phyloP scores from a whole-genome alignment of 2,113 vertebrate genomes.

The Cygnus atratus region DNA sequence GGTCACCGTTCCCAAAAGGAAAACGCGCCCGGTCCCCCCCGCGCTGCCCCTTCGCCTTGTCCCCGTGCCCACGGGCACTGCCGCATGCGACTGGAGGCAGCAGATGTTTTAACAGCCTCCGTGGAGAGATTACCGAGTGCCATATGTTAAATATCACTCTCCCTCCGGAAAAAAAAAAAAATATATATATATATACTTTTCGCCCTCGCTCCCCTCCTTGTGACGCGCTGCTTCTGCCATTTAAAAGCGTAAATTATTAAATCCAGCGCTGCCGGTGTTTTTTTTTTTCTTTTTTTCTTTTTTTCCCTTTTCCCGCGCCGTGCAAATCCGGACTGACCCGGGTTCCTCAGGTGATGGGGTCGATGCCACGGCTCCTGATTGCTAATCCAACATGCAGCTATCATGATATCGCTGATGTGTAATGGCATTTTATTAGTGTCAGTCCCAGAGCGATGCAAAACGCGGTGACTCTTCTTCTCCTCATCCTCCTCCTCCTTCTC shows the following conservation, averaged over 20 bases:
- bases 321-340: background rate
- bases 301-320: background rate
- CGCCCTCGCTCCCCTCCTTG: background rate
- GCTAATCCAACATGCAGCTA: background rate
- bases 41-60: background rate
- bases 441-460: background rate
- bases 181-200: background rate
- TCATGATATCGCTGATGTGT: background rate
- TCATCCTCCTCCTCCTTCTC: too few relatives aligned
- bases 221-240: background rate
- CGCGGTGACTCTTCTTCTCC: background rate
- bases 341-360: background rate
- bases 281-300: too few relatives aligned
- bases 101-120: slow-evolving; percentile 49
- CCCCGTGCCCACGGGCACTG: slow-evolving; percentile 10
- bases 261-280: background rate
- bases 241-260: background rate
- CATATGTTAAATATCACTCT: slow-evolving; percentile 43
- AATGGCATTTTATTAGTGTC: background rate
- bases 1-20: background rate
- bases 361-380: background rate
- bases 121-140: slow-evolving; percentile 29
- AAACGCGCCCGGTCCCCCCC: background rate
- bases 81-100: background rate
- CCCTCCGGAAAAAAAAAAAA: background rate